Percentiles rank a stretch among this genome's conserved stretches.
Evolutionary conservation across 2,113 vertebrate species (phyloP).

Genomic region (Ailuropoda melanoleuca): DNA sequence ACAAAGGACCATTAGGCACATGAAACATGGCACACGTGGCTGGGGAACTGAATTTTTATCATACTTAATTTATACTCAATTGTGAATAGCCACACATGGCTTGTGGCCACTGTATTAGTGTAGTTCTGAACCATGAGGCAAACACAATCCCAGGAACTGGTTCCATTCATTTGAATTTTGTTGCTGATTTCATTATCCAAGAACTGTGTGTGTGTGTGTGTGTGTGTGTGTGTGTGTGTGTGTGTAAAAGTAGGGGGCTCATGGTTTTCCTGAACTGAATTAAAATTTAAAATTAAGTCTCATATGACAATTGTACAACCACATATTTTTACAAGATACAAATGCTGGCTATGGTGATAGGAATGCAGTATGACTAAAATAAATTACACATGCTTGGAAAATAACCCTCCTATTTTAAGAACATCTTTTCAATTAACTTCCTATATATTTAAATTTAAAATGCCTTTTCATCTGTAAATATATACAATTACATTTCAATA

Average conservation of each 20-base stretch:
- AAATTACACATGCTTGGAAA: background rate
- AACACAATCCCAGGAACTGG: background rate
- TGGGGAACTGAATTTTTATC: background rate
- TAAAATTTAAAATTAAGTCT: background rate
- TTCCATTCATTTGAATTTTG: background rate
- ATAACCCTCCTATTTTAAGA: background rate
- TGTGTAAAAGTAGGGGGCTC: background rate
- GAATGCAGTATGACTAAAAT: background rate
- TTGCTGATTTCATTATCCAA: background rate
- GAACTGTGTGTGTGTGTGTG: background rate
- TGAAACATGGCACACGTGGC: background rate
- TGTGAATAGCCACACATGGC: background rate
- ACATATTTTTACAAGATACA: background rate
- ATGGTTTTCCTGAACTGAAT: background rate
- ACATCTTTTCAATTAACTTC: background rate
- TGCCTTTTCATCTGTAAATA: background rate
- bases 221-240: background rate
- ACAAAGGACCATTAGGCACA: background rate
- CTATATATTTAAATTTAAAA: slow-evolving; percentile 10
- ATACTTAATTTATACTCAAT: background rate
- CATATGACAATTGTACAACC: background rate
- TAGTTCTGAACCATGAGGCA: background rate
- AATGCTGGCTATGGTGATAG: background rate
- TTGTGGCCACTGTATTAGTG: background rate
- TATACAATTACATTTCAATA: slow-evolving; percentile 27